Evolutionary conservation across 2,113 vertebrate genomes (phyloP), one percentile per base, ranked within the genome.

Genomic region (Cervus canadensis): DNA sequence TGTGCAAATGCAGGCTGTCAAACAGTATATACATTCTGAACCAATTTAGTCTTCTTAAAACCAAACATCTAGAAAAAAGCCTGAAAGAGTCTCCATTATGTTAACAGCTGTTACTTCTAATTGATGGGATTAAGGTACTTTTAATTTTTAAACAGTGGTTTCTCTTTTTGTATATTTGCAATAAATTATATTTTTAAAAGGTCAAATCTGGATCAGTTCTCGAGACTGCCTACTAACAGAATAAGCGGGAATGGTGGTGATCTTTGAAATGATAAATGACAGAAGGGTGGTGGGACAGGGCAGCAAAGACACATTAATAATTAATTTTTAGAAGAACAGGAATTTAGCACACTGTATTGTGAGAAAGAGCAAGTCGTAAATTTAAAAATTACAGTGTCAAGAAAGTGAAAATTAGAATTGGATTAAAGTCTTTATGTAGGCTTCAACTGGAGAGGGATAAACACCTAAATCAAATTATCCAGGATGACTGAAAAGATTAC

Each of bases 21-120:
- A 95, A 87, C 0, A 93, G n/a, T 16, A 89, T 81, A 84, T 2
- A 45, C 1, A 54, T 88, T 84, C 56, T 79, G 33, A 45, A 16
- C 19, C n/a, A 82, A 82, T 86, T 88, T 40, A 90, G 71, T 95
- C 85, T 95, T 91, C 50, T 92, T 60, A 60, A 86, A 93, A 90
- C 23, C 6, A 40, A 40, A 71, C 1, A 74, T 30, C n/a, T 84
- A 83, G 16, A 94, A 40, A 95, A 95, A 76, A 93, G 23, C 16
- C 62, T 50, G 12, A 43, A 84, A 74, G 85, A 81, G 19, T 93
- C 43, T 93, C 10, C 9, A 60, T 56, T 19, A 91, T 88, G 33
- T 56, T 87, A 60, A 64, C 3, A 92, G 36, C 13, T 84, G 16
- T 78, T 82, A 90, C 82, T 85, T 94, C 33, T 40, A 89, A 30